Base-by-base conservation (phyloP, 1,140 invertebrate genomes). In the Hyles euphorbiae region DNA sequence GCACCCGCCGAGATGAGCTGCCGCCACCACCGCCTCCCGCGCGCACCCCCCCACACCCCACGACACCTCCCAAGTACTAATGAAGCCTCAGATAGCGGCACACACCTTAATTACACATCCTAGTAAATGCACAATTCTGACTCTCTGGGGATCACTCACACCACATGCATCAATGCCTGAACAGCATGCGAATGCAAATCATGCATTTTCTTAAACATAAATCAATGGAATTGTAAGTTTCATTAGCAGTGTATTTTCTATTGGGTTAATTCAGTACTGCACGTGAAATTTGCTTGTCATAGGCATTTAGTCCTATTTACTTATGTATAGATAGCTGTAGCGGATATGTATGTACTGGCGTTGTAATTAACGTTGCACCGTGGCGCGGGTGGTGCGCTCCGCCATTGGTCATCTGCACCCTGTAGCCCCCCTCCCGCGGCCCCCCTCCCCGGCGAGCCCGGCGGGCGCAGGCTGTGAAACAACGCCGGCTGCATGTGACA, bases 401-500 rank as follows among this genome's bases (percentile, higher is more conserved):
- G 68, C 81, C 70, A 82, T 83, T 81, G 80, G 80, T 78, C 71
- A 82, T 76, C 66, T 60, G 46, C 65, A 60, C 53, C 63, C 45
- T 32, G 11, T 46, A 45, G 58, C 53, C 62, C 61, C 47, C 60
- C 53, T 50, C 60, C 58, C 60, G 44, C 50, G 46, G 12, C 45
- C 58, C 50, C 65, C 49, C 58, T 49, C 51, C 34, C 43, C 52
- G 52, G 47, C 48, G 46, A 34, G 34, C 22, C 34, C 59, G 54
- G 53, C 33, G 5, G 6, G 33, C 40, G 34, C 50, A 51, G 61
- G 64, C 59, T 66, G 73, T 72, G 83, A 84, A 87, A 88, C 83
- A 88, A 83, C 83, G 72, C 81, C 82, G 82, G 74, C 76, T 88
- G 85, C 80, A 72, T 85, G 81, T 88, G 85, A 88, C 83, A 88